These are phyloP conservation scores for Meloidogyne hapla DNA, from an alignment of 1,140 invertebrate species.

Conservation along the genomic window DNA sequence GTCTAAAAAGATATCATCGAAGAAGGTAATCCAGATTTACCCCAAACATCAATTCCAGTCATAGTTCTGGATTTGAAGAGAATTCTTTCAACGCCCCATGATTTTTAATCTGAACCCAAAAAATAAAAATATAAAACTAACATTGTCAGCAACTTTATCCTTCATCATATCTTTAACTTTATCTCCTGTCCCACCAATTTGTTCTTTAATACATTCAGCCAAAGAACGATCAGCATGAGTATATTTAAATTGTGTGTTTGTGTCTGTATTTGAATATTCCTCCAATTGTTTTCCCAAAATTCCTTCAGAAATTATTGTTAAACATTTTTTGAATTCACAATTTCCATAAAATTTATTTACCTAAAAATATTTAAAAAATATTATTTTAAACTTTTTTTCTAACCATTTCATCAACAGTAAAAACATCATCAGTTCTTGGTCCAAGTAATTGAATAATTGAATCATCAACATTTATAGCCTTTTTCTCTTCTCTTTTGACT, in stretches of 20 bases:
- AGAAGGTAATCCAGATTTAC: too few species aligned
- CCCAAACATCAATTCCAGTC: too few species aligned
- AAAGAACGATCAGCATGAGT: constrained; percentile 20
- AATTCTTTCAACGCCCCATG: too few species aligned
- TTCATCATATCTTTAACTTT: constrained; percentile 11
- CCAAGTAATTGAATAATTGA: constrained; percentile 9
- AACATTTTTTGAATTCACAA: constrained; percentile 22
- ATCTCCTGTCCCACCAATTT: constrained; percentile 8
- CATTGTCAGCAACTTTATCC: background rate
- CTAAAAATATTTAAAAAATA: constrained; percentile 17
- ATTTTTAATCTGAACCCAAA: too few species aligned
- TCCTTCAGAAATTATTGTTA: constrained; percentile 32
- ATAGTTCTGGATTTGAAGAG: too few species aligned
- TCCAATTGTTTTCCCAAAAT: constrained; percentile 24
- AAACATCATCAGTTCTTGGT: constrained; percentile 13
- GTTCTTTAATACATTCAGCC: constrained; percentile 18
- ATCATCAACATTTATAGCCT: constrained; percentile 26
- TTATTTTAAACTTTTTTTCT: background rate
- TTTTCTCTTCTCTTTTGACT: constrained; percentile 17
- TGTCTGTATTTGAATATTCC: constrained; percentile 37
- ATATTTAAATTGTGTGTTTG: constrained; percentile 26
- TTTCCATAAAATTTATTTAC: constrained; percentile 29
- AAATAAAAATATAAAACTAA: background rate
- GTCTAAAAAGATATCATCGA: too few species aligned
- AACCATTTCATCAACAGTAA: constrained; percentile 38